phyloP scores from a whole-genome alignment of 2,113 vertebrate species.

The Murina feae region DNA sequence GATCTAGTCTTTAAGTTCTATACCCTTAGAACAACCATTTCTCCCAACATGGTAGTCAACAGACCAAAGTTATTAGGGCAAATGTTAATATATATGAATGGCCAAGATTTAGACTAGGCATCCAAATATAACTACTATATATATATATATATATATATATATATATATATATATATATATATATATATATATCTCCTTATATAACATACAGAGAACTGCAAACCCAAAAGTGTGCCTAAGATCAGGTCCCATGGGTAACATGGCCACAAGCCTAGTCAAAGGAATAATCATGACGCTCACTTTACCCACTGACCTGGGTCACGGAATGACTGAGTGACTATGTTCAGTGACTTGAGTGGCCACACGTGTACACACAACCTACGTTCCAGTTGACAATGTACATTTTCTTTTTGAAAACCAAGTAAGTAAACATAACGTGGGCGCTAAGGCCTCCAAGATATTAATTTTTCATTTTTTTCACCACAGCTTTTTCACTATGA shows the following conservation, averaged over 20 bases:
- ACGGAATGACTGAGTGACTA: neutral
- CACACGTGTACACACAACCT: neutral
- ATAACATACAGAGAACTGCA: constrained; percentile 13
- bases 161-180: neutral
- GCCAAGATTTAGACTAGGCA: neutral
- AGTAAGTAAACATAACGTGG: neutral
- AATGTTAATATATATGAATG: neutral
- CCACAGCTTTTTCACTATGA: neutral
- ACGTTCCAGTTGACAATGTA: constrained; percentile 52
- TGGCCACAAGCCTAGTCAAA: neutral
- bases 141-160: neutral
- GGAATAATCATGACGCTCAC: neutral
- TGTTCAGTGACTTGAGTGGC: neutral
- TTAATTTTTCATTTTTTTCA: neutral
- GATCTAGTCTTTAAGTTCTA: neutral
- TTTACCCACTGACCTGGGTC: neutral
- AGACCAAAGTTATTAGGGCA: constrained; percentile 10
- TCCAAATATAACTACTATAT: constrained; percentile 19
- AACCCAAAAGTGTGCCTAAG: neutral
- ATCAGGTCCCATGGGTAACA: neutral
- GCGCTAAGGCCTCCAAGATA: neutral
- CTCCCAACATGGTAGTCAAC: neutral
- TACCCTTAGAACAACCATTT: neutral
- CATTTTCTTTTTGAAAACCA: constrained; percentile 37
- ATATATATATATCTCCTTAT: neutral